These are phyloP conservation scores for Esox niger DNA, from an alignment of 2,113 vertebrate genomes.

Conservation along the genomic window DNA sequence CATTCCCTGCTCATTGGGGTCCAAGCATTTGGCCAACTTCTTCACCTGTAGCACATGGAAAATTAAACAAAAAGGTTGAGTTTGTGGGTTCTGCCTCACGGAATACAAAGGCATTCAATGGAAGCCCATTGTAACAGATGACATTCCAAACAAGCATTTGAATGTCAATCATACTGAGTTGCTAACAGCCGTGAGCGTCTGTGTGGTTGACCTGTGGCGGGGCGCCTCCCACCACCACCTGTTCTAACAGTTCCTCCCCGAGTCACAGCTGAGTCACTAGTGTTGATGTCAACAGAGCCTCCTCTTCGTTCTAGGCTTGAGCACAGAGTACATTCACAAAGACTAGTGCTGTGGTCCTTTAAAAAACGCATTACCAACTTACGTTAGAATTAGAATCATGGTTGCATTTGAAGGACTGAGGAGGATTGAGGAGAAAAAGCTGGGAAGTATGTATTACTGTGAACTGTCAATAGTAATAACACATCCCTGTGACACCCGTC, in stretches of 20 bases:
- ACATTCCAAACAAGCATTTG: no score
- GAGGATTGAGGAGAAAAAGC: neutral
- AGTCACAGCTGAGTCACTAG: neutral
- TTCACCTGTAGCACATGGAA: constrained; percentile 76
- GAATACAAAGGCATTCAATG: no score
- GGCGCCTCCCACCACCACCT: constrained; percentile 3
- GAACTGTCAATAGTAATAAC: neutral
- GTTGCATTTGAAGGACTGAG: no score
- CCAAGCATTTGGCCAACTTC: constrained; percentile 85
- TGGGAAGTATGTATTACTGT: neutral
- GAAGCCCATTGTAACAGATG: neutral
- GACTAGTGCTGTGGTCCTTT: no score
- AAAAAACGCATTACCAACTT: no score
- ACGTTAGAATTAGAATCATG: no score
- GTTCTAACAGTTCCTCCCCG: neutral
- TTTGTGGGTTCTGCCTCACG: no score
- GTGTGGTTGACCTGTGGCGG: neutral
- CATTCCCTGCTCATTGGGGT: constrained; percentile 87
- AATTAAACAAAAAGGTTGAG: neutral
- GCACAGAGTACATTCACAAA: no score
- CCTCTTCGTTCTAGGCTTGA: no score
- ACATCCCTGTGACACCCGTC: neutral
- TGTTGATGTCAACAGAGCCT: neutral
- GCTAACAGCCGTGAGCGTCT: neutral
- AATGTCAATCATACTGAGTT: neutral